Percentiles rank a stretch among this genome's conserved stretches.
phyloP scores from a whole-genome alignment of 2,113 vertebrate genomes.

The Neopipo cinnamomea region DNA sequence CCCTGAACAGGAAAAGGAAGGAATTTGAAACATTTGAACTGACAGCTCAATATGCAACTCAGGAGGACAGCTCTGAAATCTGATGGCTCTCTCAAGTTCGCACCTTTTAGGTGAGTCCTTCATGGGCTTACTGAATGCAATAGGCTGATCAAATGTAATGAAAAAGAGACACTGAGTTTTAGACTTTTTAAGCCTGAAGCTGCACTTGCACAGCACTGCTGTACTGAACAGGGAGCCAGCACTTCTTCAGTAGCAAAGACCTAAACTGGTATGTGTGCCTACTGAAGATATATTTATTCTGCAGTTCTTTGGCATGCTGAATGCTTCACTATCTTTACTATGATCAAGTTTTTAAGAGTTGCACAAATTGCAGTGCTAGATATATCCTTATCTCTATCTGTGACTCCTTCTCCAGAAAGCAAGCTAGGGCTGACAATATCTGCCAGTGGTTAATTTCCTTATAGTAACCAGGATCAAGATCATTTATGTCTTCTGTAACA shows the following conservation, averaged over 20 bases:
- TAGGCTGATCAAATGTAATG: neutral
- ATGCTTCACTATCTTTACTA: neutral
- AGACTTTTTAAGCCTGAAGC: neutral
- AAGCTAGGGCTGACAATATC: neutral
- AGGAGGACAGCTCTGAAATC: neutral
- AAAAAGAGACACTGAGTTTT: neutral
- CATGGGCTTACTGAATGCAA: neutral
- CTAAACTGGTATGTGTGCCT: neutral
- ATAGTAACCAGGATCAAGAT: neutral
- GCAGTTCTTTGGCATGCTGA: neutral
- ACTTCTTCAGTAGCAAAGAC: neutral
- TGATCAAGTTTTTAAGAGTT: neutral
- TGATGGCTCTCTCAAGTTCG: neutral
- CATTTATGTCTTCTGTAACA: neutral
- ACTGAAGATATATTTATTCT: neutral
- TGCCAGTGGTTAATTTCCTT: neutral
- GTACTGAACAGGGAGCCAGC: rapidly evolving
- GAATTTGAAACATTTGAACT: neutral
- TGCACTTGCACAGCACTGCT: neutral
- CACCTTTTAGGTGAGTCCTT: neutral
- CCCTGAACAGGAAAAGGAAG: neutral
- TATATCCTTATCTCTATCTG: neutral
- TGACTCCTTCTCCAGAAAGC: neutral
- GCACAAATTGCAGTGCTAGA: neutral
- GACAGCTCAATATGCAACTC: neutral